Percentiles rank a stretch among this genome's conserved stretches.
Conservation (phyloP, 1,140 invertebrate genomes). For the Heterodera schachtii region DNA sequence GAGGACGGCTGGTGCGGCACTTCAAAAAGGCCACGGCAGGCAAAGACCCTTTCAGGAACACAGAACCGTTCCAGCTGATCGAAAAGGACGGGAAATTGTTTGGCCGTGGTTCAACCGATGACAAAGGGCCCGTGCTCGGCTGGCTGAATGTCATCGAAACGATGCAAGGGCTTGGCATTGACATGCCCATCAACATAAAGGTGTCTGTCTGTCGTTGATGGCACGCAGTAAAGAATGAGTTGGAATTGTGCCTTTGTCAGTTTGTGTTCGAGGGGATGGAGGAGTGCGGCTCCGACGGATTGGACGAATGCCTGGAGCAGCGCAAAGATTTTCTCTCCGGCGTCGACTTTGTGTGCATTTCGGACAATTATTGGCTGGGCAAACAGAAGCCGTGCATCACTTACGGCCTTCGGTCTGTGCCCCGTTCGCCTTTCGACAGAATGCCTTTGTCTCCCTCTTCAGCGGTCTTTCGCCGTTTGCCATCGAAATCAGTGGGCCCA, state of each 20-base stretch:
- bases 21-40: background rate
- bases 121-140: conserved; percentile 80
- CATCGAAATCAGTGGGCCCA: conserved; percentile 83
- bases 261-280: conserved; percentile 99
- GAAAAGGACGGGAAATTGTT: conserved; percentile 87
- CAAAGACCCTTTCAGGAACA: conserved; percentile 70
- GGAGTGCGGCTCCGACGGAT: conserved; percentile 90
- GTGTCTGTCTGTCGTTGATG: background rate
- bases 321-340: conserved; percentile 77
- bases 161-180: conserved; percentile 75
- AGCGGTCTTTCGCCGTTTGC: conserved; percentile 87
- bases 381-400: conserved; percentile 94
- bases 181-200: conserved; percentile 88
- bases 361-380: conserved; percentile 98
- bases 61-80: conserved; percentile 86
- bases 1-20: conserved; percentile 30
- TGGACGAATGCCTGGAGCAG: conserved; percentile 81
- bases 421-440: background rate
- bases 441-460: background rate
- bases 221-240: background rate
- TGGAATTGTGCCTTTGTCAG: conserved; percentile 66
- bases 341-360: conserved; percentile 94
- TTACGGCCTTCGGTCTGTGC: conserved; percentile 77
- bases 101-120: conserved; percentile 88
- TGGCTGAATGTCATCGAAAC: conserved; percentile 92